Conservation (phyloP, 2,797 vertebrate genomes). For the Sparidentex hasta region DNA sequence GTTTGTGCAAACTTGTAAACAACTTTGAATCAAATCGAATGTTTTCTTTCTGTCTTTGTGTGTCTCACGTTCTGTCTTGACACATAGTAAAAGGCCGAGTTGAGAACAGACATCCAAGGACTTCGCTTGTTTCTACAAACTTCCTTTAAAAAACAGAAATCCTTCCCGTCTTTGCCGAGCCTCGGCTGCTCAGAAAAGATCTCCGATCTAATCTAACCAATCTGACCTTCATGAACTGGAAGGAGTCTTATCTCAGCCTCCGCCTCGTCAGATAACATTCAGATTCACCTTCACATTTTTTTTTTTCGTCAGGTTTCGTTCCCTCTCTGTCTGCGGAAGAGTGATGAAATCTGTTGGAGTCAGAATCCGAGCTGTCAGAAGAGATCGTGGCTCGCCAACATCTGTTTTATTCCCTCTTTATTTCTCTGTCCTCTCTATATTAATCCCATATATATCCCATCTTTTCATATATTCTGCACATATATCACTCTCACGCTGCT, state of each 20-base stretch:
- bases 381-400: too few species aligned
- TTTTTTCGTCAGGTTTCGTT: neutral
- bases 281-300: neutral
- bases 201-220: constrained; percentile 4
- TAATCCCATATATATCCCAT: constrained; percentile 30
- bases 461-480: constrained; percentile 48
- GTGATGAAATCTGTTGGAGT: neutral
- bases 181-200: constrained; percentile 24
- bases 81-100: neutral
- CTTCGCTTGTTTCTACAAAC: neutral
- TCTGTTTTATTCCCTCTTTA: neutral
- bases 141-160: neutral
- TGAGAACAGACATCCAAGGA: too few species aligned
- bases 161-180: neutral
- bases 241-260: constrained; percentile 14
- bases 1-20: too few species aligned
- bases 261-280: neutral
- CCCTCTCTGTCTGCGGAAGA: neutral
- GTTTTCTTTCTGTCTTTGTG: neutral
- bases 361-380: neutral
- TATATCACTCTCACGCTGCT: constrained; percentile 29
- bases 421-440: constrained; percentile 1
- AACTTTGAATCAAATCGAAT: too few species aligned
- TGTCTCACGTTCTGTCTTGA: neutral
- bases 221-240: constrained; percentile 33